These are phyloP conservation scores for Diadegma fenestrale DNA, from an alignment of 2,888 invertebrate genomes.

Conservation along the genomic window DNA sequence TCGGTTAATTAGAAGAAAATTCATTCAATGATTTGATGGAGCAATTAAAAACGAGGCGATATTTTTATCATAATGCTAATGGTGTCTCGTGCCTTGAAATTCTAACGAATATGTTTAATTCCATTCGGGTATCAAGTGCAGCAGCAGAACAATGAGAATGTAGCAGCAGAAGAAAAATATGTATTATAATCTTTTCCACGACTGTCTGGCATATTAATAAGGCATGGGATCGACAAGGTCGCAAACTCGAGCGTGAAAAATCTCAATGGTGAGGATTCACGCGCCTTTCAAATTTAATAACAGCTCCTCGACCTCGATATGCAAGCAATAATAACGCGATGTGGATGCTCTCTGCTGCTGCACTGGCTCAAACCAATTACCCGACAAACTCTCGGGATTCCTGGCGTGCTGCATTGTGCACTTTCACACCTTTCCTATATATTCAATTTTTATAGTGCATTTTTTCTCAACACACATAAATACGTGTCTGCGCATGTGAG, in stretches of 20 bases:
- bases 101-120: neutral
- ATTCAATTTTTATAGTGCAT: constrained; percentile 13
- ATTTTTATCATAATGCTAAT: neutral
- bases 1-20: neutral
- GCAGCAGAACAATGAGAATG: neutral
- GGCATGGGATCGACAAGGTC: constrained; percentile 62
- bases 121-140: neutral
- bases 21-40: neutral
- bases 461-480: neutral
- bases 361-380: constrained; percentile 66
- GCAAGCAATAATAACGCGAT: constrained; percentile 67
- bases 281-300: constrained; percentile 67
- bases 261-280: constrained; percentile 63
- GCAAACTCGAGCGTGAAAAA: constrained; percentile 67
- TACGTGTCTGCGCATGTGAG: neutral
- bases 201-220: neutral
- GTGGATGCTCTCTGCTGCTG: constrained; percentile 28
- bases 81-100: neutral
- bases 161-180: neutral
- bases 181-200: neutral
- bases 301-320: constrained; percentile 72
- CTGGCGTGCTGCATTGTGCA: constrained; percentile 68
- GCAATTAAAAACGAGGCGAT: neutral
- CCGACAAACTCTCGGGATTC: constrained; percentile 70
- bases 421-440: constrained; percentile 73